These are phyloP conservation scores for Eudemis profundana DNA, from an alignment of 2,888 invertebrate genomes.

Conservation along the genomic window DNA sequence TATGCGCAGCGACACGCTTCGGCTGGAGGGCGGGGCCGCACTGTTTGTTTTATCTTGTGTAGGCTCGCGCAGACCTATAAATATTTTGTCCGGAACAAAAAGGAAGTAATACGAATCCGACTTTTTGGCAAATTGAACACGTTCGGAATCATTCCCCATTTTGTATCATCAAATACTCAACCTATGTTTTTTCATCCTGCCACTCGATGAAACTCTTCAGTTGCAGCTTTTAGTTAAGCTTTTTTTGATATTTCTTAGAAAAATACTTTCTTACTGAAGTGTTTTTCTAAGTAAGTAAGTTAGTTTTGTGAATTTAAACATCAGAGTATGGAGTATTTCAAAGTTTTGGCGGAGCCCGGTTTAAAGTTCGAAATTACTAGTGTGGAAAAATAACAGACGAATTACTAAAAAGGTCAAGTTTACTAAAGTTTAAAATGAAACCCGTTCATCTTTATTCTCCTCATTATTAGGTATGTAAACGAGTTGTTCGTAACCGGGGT, in stretches of 20 bases:
- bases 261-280: too few relatives aligned
- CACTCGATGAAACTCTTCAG: too few relatives aligned
- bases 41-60: conserved; percentile 36
- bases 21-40: conserved; percentile 14
- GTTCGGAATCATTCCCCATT: neutral
- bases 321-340: too few relatives aligned
- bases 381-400: neutral
- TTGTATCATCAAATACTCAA: neutral
- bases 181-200: neutral
- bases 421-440: conserved; percentile 27
- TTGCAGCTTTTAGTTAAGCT: too few relatives aligned
- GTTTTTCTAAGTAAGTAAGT: too few relatives aligned
- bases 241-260: too few relatives aligned
- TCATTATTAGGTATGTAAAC: conserved; percentile 45
- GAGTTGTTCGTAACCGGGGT: conserved; percentile 50
- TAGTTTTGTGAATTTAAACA: too few relatives aligned
- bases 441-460: conserved; percentile 39
- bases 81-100: conserved; percentile 13
- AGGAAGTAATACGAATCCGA: neutral
- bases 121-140: neutral
- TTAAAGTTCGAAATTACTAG: neutral
- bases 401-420: conserved; percentile 3
- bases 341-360: neutral
- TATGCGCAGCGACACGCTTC: conserved; percentile 61
- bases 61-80: conserved; percentile 20